phyloP scores from a whole-genome alignment of 92 coral and sea anemone species.

The Pocillopora grandis region DNA sequence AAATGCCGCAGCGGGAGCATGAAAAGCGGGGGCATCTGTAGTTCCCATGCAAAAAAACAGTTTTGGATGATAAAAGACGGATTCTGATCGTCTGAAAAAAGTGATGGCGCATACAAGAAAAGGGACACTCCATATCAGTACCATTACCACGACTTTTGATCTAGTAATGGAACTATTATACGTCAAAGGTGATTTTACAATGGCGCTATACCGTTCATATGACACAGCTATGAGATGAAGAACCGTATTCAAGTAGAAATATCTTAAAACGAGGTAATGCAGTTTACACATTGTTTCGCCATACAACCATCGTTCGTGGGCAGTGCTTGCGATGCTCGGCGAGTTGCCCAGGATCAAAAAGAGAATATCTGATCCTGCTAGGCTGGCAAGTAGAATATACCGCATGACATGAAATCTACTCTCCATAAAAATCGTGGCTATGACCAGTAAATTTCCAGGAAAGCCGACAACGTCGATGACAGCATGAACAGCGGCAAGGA shows the following conservation, averaged over 20 bases:
- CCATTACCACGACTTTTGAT: not conserved
- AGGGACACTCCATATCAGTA: not conserved
- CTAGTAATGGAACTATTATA: not conserved
- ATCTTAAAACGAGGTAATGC: not conserved
- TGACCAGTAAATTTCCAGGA: not conserved
- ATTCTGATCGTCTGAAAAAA: not conserved
- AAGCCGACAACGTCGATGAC: not conserved
- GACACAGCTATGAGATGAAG: conserved; percentile 6
- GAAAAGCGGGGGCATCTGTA: not conserved
- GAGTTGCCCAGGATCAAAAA: not conserved
- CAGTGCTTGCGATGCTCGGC: not conserved
- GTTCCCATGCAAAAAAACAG: not conserved
- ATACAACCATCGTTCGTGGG: not conserved
- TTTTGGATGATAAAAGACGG: not conserved
- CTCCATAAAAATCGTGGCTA: not conserved
- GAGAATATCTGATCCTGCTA: not conserved
- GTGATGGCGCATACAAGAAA: not conserved
- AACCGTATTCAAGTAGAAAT: conserved; percentile 3
- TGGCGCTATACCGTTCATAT: not conserved
- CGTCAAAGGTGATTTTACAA: not conserved
- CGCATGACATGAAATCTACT: not conserved
- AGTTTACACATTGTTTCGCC: not conserved
- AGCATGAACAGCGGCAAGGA: not conserved
- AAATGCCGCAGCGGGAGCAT: not conserved
- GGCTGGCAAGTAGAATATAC: not conserved